Base-by-base conservation (phyloP, 2,888 invertebrate species). In the Hylaea fasciaria region DNA sequence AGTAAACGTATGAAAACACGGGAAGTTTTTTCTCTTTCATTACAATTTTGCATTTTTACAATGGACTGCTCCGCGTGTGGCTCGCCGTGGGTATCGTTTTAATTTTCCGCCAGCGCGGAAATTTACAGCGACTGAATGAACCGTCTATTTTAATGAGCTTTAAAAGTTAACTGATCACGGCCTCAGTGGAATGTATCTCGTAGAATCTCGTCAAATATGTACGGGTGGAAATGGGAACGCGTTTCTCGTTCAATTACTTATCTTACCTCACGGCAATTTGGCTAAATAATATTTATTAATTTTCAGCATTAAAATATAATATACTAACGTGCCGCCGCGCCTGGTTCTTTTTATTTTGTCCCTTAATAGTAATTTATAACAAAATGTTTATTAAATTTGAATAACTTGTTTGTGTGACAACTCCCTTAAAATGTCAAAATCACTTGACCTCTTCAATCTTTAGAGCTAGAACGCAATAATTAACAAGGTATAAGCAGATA, bases 61-160 rank as follows among this genome's bases (percentile, higher is more conserved):
- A 79, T 81, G 76, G 74, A 64, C 65, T 64, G 61, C n/a, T 52
- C 55, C 57, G 65, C 64, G 65, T 62, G 70, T 66, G 65, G 51
- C 48, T 70, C 79, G 91, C 91, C 87, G 71, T 86, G 87, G 90
- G 91, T 85, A 83, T 80, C 85, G 83, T 92, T 91, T 91, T 91
- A 91, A 92, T 92, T 92, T 92, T 92, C 92, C 92, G 92, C 87
- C 78, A 75, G 80, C 78, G 78, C 81, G 84, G 78, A 88, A 88
- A 87, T 89, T 83, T 87, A 88, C 85, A 85, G 85, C 81, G 81
- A 81, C 80, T 78, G 86, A 91, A 90, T 87, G 90, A 87, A 89
- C 86, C 86, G 85, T 91, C 89, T 89, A 87, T 90, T 92, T 92
- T 91, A 92, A 91, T 91, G 91, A 91, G 89, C 87, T 87, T 84